These are phyloP conservation scores for Diplolepis rosae DNA, from an alignment of 2,888 invertebrate genomes.

Conservation along the genomic window DNA sequence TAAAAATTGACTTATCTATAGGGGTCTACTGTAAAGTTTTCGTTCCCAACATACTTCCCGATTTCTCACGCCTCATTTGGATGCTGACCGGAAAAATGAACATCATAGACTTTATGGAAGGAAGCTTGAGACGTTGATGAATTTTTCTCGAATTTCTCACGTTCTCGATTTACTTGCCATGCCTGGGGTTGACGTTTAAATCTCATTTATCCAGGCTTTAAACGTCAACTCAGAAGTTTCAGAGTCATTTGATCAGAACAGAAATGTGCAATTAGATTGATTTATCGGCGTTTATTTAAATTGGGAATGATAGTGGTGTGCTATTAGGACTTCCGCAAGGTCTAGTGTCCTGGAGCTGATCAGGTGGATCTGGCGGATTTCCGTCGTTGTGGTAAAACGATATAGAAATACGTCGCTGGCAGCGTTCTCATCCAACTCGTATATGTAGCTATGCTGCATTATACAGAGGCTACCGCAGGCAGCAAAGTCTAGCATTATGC, in stretches of 20 bases:
- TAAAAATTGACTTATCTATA: too few relatives aligned
- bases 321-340: conserved; percentile 11
- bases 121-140: neutral
- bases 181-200: neutral
- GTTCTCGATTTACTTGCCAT: neutral
- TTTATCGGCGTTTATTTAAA: conserved; percentile 24
- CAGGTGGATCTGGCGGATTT: conserved; percentile 23
- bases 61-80: neutral
- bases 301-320: conserved; percentile 3
- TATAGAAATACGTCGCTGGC: conserved; percentile 15
- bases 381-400: conserved; percentile 21
- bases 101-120: neutral
- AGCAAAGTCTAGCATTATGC: conserved; percentile 21
- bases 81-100: neutral
- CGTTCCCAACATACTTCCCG: neutral
- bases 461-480: neutral
- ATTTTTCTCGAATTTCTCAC: conserved; percentile 1
- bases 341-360: conserved; percentile 28
- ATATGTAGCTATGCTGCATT: neutral
- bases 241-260: neutral
- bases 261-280: conserved; percentile 21
- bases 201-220: neutral
- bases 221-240: neutral
- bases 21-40: neutral
- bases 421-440: neutral